These are phyloP conservation scores for Salmo trutta DNA, from an alignment of 2,797 vertebrate genomes.

Conservation along the genomic window DNA sequence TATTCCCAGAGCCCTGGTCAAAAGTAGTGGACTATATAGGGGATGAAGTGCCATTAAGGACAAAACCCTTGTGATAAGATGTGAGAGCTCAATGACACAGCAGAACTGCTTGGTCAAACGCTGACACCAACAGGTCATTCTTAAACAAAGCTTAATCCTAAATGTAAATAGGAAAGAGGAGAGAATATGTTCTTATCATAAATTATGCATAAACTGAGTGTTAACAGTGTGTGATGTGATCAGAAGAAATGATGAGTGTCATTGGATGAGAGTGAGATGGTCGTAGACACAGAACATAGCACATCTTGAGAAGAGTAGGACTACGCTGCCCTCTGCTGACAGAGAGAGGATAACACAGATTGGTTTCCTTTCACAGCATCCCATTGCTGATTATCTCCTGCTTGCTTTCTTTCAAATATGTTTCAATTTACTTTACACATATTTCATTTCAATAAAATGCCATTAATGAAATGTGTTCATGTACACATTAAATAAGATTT, in stretches of 20 bases:
- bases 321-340: constrained; percentile 59
- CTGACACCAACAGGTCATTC: neutral
- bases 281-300: neutral
- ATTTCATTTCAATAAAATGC: neutral
- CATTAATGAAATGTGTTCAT: neutral
- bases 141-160: neutral
- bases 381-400: neutral
- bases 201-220: neutral
- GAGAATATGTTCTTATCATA: neutral
- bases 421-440: neutral
- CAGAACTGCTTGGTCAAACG: neutral
- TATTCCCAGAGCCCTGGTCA: too few relatives aligned
- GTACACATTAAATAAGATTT: neutral
- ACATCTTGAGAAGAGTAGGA: constrained; percentile 9
- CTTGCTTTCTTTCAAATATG: neutral
- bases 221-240: neutral
- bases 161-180: neutral
- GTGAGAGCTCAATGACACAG: neutral
- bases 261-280: neutral
- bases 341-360: neutral
- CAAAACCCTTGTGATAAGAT: neutral
- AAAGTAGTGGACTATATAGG: neutral
- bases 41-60: neutral
- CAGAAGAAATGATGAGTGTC: neutral
- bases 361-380: too few relatives aligned